phyloP scores from a whole-genome alignment of 2,797 vertebrate genomes.

The Aplochiton taeniatus region DNA sequence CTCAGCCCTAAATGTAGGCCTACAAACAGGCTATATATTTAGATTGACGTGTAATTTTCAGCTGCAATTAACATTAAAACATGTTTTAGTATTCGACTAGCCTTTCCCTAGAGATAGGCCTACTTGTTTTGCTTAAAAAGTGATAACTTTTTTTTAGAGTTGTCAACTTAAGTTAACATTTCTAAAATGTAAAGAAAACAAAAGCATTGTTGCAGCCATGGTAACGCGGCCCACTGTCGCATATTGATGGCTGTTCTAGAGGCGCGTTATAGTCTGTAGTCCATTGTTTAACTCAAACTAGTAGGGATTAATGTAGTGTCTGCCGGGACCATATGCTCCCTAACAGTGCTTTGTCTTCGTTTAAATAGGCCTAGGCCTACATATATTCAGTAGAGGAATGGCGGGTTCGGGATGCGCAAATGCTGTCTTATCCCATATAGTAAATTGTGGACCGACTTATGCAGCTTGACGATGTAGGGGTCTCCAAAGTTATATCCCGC shows the following conservation, averaged over 20 bases:
- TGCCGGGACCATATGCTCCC: conserved; percentile 77
- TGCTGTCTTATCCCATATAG: conserved; percentile 58
- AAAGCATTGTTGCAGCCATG: no score
- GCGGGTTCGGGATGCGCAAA: conserved; percentile 48
- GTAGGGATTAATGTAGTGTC: conserved; percentile 74
- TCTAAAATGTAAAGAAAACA: no score
- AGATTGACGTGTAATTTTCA: no score
- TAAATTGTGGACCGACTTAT: conserved; percentile 70
- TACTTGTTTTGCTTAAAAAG: no score
- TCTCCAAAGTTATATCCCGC: conserved; percentile 60
- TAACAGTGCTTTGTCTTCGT: conserved; percentile 69
- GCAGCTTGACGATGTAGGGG: conserved; percentile 57
- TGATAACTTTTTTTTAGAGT: no score
- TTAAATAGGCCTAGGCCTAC: no score
- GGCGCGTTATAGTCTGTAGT: conserved; percentile 46
- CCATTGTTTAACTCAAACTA: conserved; percentile 68
- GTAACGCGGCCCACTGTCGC: conserved; percentile 12
- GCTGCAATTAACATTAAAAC: no score
- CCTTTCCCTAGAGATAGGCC: no score
- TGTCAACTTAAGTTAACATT: no score
- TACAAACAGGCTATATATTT: no score
- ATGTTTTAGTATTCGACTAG: no score
- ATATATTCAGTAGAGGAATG: conserved; percentile 65
- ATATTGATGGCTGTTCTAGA: conserved; percentile 39
- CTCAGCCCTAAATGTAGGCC: no score